phyloP scores from a whole-genome alignment of 1,140 invertebrate species.

The Drosophila ercepeae region DNA sequence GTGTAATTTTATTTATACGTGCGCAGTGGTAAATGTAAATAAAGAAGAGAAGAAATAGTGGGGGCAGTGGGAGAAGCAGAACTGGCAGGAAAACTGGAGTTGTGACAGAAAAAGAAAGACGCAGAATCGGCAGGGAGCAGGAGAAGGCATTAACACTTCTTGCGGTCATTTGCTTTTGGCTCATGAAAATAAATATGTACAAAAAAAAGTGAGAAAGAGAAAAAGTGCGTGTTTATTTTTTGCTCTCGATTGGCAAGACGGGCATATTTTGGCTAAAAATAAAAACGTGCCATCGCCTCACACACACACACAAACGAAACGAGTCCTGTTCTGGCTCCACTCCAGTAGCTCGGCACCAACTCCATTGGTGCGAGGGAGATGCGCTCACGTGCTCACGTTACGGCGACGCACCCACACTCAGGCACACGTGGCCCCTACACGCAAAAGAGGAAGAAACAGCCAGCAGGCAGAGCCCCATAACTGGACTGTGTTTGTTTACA shows the following conservation, averaged over 20 bases:
- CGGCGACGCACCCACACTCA: slow-evolving; percentile 17
- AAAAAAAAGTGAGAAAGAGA: slow-evolving; percentile 1
- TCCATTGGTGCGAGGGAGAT: slow-evolving; percentile 57
- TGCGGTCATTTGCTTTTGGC: slow-evolving; percentile 74
- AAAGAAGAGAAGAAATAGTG: slow-evolving; percentile 4
- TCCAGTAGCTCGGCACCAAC: slow-evolving; percentile 28
- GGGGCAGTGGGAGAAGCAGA: slow-evolving; percentile 10
- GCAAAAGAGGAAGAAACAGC: slow-evolving; percentile 28
- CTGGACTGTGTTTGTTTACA: slow-evolving; percentile 69
- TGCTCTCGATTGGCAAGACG: slow-evolving; percentile 73
- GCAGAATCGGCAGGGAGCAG: too few species aligned
- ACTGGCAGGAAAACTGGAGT: slow-evolving; percentile 24
- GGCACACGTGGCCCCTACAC: slow-evolving; percentile 31
- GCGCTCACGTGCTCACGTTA: slow-evolving; percentile 70
- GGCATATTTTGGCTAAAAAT: slow-evolving; percentile 70
- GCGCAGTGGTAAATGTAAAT: slow-evolving; percentile 77
- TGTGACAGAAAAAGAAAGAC: too few species aligned
- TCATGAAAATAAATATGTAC: not conserved
- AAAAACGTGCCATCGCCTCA: slow-evolving; percentile 54
- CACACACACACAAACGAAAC: slow-evolving; percentile 25
- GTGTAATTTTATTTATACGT: slow-evolving; percentile 80
- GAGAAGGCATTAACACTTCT: slow-evolving; percentile 61
- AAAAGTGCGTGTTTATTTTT: slow-evolving; percentile 43
- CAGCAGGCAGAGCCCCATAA: slow-evolving; percentile 55
- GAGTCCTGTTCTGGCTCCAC: slow-evolving; percentile 52